These are phyloP conservation scores for Naso thynnoides DNA, from an alignment of 2,797 vertebrate species.

Conservation along the genomic window DNA sequence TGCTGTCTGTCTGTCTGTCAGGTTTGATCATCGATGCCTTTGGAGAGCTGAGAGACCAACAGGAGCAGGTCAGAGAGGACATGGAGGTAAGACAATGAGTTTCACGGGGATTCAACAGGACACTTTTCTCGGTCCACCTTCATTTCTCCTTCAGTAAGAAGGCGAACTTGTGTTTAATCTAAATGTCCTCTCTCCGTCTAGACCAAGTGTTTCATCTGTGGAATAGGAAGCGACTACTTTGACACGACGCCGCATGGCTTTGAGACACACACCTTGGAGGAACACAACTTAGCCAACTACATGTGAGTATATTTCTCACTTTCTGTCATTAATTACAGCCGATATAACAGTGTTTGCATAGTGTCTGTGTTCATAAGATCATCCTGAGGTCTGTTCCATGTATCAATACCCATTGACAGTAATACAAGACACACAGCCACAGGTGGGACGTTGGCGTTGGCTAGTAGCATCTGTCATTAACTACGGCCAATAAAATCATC, in stretches of 20 bases:
- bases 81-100: conserved; percentile 89
- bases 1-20: conserved; percentile 57
- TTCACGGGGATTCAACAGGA: background rate
- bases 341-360: too few relatives aligned
- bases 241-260: conserved; percentile 95
- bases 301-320: conserved; percentile 86
- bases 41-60: conserved; percentile 96
- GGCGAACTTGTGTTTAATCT: background rate
- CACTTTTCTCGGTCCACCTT: background rate
- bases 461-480: too few relatives aligned
- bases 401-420: too few relatives aligned
- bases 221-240: conserved; percentile 96
- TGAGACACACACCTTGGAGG: conserved; percentile 94
- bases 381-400: too few relatives aligned
- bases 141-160: background rate
- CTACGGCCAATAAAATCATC: too few relatives aligned
- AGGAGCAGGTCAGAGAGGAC: conserved; percentile 97
- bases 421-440: too few relatives aligned
- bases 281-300: conserved; percentile 95
- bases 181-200: conserved; percentile 52
- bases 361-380: too few relatives aligned
- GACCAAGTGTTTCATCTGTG: conserved; percentile 98
- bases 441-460: too few relatives aligned
- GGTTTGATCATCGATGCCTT: conserved; percentile 98
- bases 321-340: too few relatives aligned